Base-by-base conservation (phyloP, 2,797 vertebrate genomes). In the Sebastes trivittatus region DNA sequence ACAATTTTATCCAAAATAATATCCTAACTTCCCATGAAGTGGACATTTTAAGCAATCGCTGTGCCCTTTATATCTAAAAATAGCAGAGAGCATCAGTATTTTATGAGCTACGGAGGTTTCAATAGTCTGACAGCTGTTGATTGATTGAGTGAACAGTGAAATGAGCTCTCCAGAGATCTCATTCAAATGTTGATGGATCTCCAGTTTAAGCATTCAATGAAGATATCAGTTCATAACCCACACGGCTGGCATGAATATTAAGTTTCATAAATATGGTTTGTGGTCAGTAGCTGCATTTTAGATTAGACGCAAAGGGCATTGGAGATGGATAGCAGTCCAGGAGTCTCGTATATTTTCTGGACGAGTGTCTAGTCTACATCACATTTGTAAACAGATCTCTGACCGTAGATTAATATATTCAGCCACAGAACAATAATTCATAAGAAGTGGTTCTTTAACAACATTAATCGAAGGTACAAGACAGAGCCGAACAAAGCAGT, bases 101-200 rank as follows among this genome's bases (percentile, higher is more conserved):
- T 61, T 30, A 60, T 65, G 72, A 78, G 49, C 29, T 11, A 16
- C 34, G 29, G 46, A 49, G 38, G 16, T 60, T 62, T 38, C 36
- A 38, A 13, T 38, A 38, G 75, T 75, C 22, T 78, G 76, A 83
- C 54, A 75, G 75, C 42, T 68, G 27, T 11, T 52, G 58, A 78
- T 54, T 63, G 73, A 85, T 67, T 18, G 52, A 78, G 54, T 27
- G 54, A 64, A 16, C 38, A 3, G 30, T n/a, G 38, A 32, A 58
- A 76, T 55, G 25, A 54, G 2, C 56, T 85, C 74, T 77, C 60
- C 13, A 7, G 65, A 34, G 72, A 77, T 65, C n/a, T 67, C 34
- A 16, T 82, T 87, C 42, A 77, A 64, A 65, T 69, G 61, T 61
- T 78, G 77, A 84, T 58, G 54, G 52, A 69, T 78, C 32, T 80